Evolutionary conservation across 2,888 invertebrate species (phyloP).

Genomic region (Panopea generosa): DNA sequence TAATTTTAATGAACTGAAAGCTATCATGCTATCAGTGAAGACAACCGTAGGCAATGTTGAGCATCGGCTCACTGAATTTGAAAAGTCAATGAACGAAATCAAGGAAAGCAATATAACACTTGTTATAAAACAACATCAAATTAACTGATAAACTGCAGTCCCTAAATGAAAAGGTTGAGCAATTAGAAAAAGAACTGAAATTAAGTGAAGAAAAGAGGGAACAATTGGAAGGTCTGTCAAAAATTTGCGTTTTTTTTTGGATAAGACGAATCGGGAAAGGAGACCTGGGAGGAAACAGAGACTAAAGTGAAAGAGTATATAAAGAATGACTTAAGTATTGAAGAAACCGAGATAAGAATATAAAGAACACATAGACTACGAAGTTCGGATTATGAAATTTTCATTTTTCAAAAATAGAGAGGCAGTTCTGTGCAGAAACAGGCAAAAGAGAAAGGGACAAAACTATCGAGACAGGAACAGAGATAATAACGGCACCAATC

Average conservation of each 20-base stretch:
- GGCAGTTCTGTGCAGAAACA: not conserved
- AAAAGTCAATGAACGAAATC: not conserved
- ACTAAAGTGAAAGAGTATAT: conserved; percentile 6
- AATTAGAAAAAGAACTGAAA: not conserved
- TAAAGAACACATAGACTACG: conserved; percentile 1
- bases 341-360: not conserved
- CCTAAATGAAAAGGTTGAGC: not conserved
- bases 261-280: not conserved
- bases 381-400: not conserved
- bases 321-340: not conserved
- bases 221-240: conserved; percentile 2
- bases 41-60: not conserved
- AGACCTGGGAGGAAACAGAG: conserved; percentile 13
- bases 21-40: conserved; percentile 5
- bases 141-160: not conserved
- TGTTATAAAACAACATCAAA: not conserved
- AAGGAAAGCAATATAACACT: not conserved
- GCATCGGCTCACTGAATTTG: conserved; percentile 1
- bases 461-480: too few relatives aligned
- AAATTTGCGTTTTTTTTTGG: conserved; percentile 2
- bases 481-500: not conserved
- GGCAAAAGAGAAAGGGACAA: not conserved
- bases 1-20: not conserved
- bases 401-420: conserved; percentile 15
- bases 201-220: not conserved